Conservation (phyloP, 2,113 vertebrate genomes). For the Phylloscopus trochiloides region DNA sequence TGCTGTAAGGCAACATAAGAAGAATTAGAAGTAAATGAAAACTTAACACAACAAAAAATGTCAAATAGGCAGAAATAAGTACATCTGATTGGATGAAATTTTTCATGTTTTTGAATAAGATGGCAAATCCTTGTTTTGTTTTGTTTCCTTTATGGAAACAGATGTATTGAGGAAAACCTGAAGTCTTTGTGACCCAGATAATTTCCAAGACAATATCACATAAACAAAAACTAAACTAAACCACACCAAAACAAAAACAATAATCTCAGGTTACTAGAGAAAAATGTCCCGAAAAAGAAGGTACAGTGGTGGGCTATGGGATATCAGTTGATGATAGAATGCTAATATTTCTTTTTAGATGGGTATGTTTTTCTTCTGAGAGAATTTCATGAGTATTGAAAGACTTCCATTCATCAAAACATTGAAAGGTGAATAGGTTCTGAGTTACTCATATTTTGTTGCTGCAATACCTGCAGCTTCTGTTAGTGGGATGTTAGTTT, state of each 20-base stretch:
- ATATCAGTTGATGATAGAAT: background rate
- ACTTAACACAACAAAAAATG: background rate
- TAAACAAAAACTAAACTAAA: background rate
- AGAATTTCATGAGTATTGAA: background rate
- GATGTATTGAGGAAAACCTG: background rate
- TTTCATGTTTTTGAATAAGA: background rate
- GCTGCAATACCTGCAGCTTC: background rate
- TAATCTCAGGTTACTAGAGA: background rate
- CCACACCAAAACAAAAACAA: background rate
- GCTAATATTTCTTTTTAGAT: background rate
- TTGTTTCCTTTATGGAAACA: background rate
- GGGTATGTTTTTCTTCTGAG: background rate
- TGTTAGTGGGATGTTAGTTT: background rate
- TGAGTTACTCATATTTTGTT: background rate
- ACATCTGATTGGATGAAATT: background rate
- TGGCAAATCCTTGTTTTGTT: background rate
- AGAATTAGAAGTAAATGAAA: slow-evolving; percentile 40
- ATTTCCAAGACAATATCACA: background rate
- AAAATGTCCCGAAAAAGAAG: background rate
- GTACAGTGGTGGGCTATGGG: background rate
- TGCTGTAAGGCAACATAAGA: background rate
- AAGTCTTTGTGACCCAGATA: background rate
- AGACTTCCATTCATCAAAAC: background rate
- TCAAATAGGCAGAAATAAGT: background rate
- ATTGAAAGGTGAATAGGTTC: background rate